Evolutionary conservation across 2,888 invertebrate genomes (phyloP), one percentile per base, ranked within the genome.

Genomic region (Cerastis leucographa): DNA sequence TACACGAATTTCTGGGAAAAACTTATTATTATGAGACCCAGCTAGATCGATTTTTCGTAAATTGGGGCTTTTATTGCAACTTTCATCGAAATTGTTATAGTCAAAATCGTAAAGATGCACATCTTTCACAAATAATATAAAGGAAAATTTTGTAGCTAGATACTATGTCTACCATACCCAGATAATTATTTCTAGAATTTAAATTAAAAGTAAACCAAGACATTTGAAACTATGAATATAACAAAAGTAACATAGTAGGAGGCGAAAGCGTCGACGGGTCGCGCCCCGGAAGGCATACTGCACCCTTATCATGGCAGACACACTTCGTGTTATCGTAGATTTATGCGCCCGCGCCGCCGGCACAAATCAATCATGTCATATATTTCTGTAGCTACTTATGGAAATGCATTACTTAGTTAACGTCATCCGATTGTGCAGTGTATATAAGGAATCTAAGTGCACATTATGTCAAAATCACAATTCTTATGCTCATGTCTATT

Each of bases 271-370:
- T 92, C 92, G 69, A 88, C 87, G 88, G 94, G 95, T 96, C 96
- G 88, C 91, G 95, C 94, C 91, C 96, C 95, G 96, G 96, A 96
- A 96, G 93, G 92, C 95, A 90, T 93, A 93, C 94, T 94, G 94
- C 94, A 94, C 92, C 92, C 94, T 94, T 96, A 96, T 96, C 96
- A 76, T 86, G 76, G 76, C 92, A 95, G 94, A 95, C 96, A 94
- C 92, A 94, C 92, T 95, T 94, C 91, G 91, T 89, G 90, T 93
- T 96, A 96, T 96, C 96, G 81, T 90, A 91, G 93, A 95, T 95
- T 95, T 96, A 95, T 96, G 94, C 90, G 92, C 90, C 88, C 88
- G 89, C 89, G 88, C 90, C 88, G 90, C 80, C 86, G 77, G 91
- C 91, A 90, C 91, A 92, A 94, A 95, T 94, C 94, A 94, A 95